These are phyloP conservation scores for Chiridota heheva DNA, from an alignment of 35 echinoderm and acorn worm genomes.

Conservation along the genomic window DNA sequence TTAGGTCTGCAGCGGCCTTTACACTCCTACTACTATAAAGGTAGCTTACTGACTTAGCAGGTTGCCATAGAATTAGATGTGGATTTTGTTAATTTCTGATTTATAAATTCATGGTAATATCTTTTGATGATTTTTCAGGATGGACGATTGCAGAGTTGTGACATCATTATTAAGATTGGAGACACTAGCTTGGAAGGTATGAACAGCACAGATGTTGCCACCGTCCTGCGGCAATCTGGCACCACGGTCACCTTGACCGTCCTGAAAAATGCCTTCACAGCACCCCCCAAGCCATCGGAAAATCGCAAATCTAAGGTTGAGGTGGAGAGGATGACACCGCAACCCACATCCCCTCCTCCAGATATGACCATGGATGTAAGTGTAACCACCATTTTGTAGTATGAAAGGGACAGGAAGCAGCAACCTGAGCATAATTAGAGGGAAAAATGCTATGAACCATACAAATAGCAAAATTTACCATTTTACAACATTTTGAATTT, in stretches of 20 bases:
- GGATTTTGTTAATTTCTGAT: too few relatives aligned
- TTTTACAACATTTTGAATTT: too few relatives aligned
- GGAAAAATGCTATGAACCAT: too few relatives aligned
- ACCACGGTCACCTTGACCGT: conserved; percentile 78
- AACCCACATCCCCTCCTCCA: conserved; percentile 55
- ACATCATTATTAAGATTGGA: conserved; percentile 90
- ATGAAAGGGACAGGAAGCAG: too few relatives aligned
- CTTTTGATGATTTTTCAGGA: conserved; percentile 51
- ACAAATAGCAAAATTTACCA: too few relatives aligned
- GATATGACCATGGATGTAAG: conserved; percentile 46
- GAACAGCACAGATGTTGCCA: conserved; percentile 86
- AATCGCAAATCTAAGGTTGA: not conserved
- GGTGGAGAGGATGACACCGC: conserved; percentile 25
- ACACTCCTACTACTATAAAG: too few relatives aligned
- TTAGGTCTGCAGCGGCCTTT: too few relatives aligned
- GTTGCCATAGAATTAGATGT: too few relatives aligned
- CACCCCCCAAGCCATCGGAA: conserved; percentile 33
- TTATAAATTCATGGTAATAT: too few relatives aligned
- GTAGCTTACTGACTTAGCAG: too few relatives aligned
- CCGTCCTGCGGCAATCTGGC: conserved; percentile 85
- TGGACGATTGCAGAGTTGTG: conserved; percentile 85
- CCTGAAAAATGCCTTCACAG: conserved; percentile 38
- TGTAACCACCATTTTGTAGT: not conserved
- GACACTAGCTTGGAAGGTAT: conserved; percentile 85
- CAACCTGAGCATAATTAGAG: too few relatives aligned